Percentiles rank a stretch among this genome's conserved stretches.
Conservation (phyloP, 2,113 vertebrate species). For the Pterocles burchelli region DNA sequence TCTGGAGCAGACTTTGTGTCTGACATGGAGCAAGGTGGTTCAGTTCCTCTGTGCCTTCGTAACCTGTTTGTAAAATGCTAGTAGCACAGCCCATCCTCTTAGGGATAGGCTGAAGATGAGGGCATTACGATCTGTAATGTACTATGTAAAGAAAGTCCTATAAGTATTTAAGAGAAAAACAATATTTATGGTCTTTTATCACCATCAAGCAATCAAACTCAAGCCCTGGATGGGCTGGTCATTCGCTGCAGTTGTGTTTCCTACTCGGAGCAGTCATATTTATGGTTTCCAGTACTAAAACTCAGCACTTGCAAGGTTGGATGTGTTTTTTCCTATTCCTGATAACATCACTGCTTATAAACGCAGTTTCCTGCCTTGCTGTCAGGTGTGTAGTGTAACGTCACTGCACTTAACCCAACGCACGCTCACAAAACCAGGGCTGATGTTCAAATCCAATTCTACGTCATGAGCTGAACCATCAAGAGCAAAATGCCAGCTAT, state of each 20-base stretch:
- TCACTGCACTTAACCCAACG: background rate
- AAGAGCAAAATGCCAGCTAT: background rate
- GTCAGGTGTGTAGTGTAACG: background rate
- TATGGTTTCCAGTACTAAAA: background rate
- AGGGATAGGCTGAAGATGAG: background rate
- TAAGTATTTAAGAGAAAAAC: background rate
- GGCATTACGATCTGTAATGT: background rate
- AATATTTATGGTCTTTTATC: background rate
- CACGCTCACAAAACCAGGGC: background rate
- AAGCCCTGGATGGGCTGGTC: background rate
- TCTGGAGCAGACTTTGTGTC: background rate
- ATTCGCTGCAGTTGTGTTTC: background rate
- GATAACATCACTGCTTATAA: background rate
- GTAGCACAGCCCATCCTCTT: background rate
- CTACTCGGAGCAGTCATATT: background rate
- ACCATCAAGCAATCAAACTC: background rate
- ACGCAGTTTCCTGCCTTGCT: fast-evolving
- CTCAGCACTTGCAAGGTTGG: background rate
- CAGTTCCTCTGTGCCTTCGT: background rate
- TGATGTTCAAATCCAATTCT: background rate
- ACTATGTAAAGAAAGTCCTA: background rate
- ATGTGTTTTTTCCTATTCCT: background rate
- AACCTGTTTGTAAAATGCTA: background rate
- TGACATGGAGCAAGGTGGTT: background rate
- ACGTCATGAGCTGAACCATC: background rate